These are phyloP conservation scores for Tokudaia tokunoshimensis DNA, from an alignment of 2,797 vertebrate species.

Conservation along the genomic window DNA sequence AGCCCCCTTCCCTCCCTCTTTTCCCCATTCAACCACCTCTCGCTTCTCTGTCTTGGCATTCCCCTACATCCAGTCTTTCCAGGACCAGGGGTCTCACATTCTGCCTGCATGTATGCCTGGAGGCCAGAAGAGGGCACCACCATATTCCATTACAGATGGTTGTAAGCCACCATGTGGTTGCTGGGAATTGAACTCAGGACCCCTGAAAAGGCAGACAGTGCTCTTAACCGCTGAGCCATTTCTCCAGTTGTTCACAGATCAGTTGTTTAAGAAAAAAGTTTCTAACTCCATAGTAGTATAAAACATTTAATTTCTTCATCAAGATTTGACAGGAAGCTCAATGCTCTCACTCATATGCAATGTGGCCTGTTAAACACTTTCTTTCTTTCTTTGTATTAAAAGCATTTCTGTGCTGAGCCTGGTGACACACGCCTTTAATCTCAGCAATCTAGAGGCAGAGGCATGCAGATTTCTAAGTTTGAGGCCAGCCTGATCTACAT, in stretches of 20 bases:
- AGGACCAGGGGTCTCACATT: too few species aligned
- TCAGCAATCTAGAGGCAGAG: background rate
- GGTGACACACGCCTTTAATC: background rate
- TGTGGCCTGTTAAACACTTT: background rate
- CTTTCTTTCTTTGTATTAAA: conserved; percentile 10
- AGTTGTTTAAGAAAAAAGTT: background rate
- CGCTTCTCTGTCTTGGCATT: too few species aligned
- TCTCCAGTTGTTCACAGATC: background rate
- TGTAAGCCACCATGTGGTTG: background rate
- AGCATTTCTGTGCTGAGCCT: conserved; percentile 34
- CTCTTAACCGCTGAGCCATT: background rate
- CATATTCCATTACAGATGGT: background rate
- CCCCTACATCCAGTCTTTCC: too few species aligned
- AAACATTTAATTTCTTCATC: conserved; percentile 21
- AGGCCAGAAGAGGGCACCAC: background rate
- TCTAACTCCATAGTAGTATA: background rate
- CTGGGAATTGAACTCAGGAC: background rate
- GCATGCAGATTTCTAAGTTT: background rate
- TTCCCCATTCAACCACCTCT: too few species aligned
- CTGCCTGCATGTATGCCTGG: background rate
- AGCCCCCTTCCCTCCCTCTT: too few species aligned
- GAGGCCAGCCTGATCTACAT: background rate
- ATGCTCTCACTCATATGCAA: background rate
- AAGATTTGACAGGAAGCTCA: conserved; percentile 40
- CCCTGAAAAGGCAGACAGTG: background rate